Evolutionary conservation across 2,797 vertebrate species (phyloP), one percentile per base, ranked within the genome.

Genomic region (Poecile montanus): DNA sequence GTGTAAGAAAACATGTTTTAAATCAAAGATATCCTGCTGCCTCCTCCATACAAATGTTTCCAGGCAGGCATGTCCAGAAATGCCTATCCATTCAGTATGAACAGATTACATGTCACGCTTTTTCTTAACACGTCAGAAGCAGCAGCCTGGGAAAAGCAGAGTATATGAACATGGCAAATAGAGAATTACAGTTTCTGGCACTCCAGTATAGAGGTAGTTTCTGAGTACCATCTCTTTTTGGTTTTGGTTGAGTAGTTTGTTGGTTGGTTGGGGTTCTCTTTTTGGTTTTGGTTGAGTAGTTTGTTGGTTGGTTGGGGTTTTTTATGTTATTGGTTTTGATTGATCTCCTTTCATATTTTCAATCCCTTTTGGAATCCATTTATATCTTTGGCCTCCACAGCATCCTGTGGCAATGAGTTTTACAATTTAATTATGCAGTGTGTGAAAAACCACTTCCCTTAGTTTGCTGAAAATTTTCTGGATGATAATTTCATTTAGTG

Each of bases 391-490:
- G 42, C 85, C 34, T 94, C 71, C 57, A 56, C 38, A 89, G 66
- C 78, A 92, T 94, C 87, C 92, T 91, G 87, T 80, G 68, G 61
- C 89, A 89, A 89, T 71, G 65, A 89, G 67, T 57, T 60, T 60
- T 54, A 38, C 65, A 95, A 96, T 88, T 79, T 80, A 87, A 92
- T 96, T 92, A 96, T 10, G n/a, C 36, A 71, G 56, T 91, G 65
- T 87, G 45, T 96, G 92, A 95, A 91, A 91, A 96, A 96, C 65
- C 32, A 83, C 94, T 95, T 96, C 93, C 92, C 16, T 94, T 92
- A 67, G 81, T 94, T 92, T 91, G 85, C 10, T 83, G 61, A 88
- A 86, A 95, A 61, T 85, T 77, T 94, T 91, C 65, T 91, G 45
- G 38, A 80, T 76, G 20, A 84, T 96, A 96, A 96, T 89, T 91